phyloP scores from a whole-genome alignment of 2,113 vertebrate genomes.

The Candoia aspera region DNA sequence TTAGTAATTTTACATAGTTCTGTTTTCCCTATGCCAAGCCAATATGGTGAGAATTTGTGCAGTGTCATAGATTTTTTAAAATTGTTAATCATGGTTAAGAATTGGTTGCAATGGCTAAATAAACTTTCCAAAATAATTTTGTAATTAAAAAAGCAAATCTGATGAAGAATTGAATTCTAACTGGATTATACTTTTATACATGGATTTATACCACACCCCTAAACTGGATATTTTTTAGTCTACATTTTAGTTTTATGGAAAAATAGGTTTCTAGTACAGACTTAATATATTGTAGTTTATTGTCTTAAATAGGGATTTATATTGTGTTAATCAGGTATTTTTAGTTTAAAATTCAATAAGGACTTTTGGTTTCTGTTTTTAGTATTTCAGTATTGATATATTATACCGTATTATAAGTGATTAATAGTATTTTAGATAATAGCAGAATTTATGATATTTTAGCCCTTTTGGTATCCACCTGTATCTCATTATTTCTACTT shows the following conservation, averaged over 20 bases:
- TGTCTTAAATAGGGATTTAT: not conserved
- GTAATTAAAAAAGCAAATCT: not conserved
- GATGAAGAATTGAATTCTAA: not conserved
- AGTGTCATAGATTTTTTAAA: not conserved
- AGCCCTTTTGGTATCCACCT: not conserved
- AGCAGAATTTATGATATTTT: not conserved
- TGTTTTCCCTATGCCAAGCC: not conserved
- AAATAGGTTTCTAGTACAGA: not conserved
- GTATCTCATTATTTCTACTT: not conserved
- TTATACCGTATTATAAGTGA: not conserved
- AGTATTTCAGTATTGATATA: not conserved
- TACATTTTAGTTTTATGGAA: not conserved
- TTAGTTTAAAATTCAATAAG: not conserved
- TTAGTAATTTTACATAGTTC: not conserved
- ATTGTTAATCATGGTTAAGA: not conserved
- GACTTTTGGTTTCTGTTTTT: not conserved
- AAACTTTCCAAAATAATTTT: not conserved
- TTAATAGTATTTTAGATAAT: not conserved
- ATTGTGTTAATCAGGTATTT: not conserved
- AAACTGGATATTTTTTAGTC: not conserved
- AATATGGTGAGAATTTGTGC: conserved; percentile 3
- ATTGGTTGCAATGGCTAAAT: not conserved
- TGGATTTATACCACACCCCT: not conserved
- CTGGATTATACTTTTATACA: not conserved
- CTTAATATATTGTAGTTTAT: not conserved